Conservation (phyloP, 2,888 invertebrate genomes). For the Linnaemya tessellans region DNA sequence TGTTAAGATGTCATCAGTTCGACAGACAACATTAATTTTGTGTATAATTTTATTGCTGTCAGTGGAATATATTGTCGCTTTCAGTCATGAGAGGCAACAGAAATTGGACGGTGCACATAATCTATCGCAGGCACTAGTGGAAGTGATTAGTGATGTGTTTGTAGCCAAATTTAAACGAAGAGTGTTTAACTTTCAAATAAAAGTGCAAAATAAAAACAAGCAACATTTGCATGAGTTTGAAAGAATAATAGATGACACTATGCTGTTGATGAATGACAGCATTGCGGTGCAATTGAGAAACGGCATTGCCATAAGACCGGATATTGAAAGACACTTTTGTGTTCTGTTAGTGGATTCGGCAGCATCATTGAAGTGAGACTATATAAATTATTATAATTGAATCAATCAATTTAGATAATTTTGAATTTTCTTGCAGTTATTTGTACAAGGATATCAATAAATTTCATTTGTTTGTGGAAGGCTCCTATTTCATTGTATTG, state of each 20-base stretch:
- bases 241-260: slow-evolving; percentile 69
- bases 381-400: background rate
- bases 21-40: slow-evolving; percentile 21
- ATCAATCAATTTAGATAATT: background rate
- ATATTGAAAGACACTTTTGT: slow-evolving; percentile 73
- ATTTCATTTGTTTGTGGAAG: slow-evolving; percentile 72
- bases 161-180: slow-evolving; percentile 29
- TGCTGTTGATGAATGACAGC: slow-evolving; percentile 28
- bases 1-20: slow-evolving; percentile 43
- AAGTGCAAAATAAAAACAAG: slow-evolving; percentile 35
- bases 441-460: slow-evolving; percentile 64
- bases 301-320: slow-evolving; percentile 60
- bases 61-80: background rate
- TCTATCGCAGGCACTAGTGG: slow-evolving; percentile 68
- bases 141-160: slow-evolving; percentile 65
- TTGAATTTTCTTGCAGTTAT: slow-evolving; percentile 45
- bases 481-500: slow-evolving; percentile 73
- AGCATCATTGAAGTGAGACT: slow-evolving; percentile 61
- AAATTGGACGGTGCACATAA: slow-evolving; percentile 43
- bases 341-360: slow-evolving; percentile 75
- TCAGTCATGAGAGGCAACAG: slow-evolving; percentile 15
- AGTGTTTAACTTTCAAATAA: slow-evolving; percentile 71
- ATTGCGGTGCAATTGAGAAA: slow-evolving; percentile 71
- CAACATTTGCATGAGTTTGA: slow-evolving; percentile 66
- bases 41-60: slow-evolving; percentile 9